phyloP scores from a whole-genome alignment of 2,888 invertebrate species.

The Lithophane semibrunnea region DNA sequence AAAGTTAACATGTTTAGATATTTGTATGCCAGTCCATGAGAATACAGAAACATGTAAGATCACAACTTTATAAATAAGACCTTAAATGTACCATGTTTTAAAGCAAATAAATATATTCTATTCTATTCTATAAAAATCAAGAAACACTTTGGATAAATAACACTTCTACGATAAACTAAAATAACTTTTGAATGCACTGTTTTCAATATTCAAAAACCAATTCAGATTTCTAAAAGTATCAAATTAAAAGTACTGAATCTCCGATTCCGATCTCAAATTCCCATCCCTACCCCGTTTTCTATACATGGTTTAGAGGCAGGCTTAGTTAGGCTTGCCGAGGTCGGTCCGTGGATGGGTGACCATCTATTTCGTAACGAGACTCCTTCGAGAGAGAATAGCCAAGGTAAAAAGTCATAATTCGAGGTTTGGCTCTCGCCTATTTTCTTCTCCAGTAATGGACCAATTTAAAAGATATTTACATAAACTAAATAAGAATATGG shows the following conservation, averaged over 20 bases:
- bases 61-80: no score
- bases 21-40: no score
- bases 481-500: no score
- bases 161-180: background rate
- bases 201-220: background rate
- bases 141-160: background rate
- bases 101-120: no score
- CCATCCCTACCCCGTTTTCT: conserved; percentile 20
- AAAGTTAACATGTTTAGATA: no score
- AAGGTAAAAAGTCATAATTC: no score
- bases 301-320: background rate
- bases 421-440: no score
- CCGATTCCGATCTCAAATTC: background rate
- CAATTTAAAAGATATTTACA: no score
- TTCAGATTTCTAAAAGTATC: background rate
- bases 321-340: no score
- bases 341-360: background rate
- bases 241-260: background rate
- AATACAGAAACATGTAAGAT: no score
- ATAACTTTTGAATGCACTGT: background rate
- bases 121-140: background rate
- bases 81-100: no score
- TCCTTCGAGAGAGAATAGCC: background rate
- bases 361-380: background rate
- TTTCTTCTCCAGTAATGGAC: no score